Evolutionary conservation across 1,140 invertebrate genomes (phyloP).

Genomic region (Trichonephila clavipes): DNA sequence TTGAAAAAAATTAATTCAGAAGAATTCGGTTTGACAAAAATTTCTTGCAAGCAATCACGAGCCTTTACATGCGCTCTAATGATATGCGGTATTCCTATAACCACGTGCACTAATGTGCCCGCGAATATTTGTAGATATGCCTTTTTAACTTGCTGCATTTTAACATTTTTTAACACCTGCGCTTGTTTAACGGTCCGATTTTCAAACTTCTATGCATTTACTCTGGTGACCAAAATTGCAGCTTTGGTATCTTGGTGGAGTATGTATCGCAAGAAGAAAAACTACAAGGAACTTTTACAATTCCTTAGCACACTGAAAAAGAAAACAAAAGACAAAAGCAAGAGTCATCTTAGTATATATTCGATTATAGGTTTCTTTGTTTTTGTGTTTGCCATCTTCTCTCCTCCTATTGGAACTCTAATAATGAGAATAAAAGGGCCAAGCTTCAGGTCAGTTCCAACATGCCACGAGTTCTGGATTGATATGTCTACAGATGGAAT

Average conservation of each 20-base stretch:
- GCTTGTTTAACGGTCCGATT: not conserved
- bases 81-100: conserved; percentile 15
- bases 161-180: conserved; percentile 15
- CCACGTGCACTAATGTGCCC: too few species aligned
- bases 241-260: conserved; percentile 40
- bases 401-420: not conserved
- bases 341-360: not conserved
- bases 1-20: not conserved
- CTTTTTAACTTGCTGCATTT: not conserved
- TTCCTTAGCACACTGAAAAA: not conserved
- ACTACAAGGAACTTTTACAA: not conserved
- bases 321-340: not conserved
- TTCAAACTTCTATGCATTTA: conserved; percentile 10
- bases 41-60: not conserved
- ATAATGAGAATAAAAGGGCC: too few species aligned
- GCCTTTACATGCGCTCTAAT: not conserved
- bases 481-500: not conserved
- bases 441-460: not conserved
- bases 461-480: conserved; percentile 37
- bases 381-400: not conserved
- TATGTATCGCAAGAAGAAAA: conserved; percentile 12
- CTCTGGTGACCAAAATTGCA: conserved; percentile 6
- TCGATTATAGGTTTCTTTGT: not conserved
- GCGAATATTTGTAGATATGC: not conserved
- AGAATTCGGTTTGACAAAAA: not conserved